phyloP scores from a whole-genome alignment of 2,888 invertebrate genomes.

The Pherbina coryleti region DNA sequence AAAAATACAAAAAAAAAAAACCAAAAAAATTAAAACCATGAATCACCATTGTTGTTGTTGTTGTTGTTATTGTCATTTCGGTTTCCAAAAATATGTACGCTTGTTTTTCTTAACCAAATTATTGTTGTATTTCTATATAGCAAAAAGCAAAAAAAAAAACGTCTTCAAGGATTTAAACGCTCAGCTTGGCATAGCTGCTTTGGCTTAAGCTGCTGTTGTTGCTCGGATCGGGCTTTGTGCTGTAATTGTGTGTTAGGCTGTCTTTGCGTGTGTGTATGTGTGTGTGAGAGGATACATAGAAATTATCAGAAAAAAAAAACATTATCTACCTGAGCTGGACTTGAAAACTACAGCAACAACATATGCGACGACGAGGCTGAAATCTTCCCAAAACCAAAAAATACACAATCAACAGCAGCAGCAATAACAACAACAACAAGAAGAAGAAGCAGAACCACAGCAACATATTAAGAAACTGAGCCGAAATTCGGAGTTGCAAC shows the following conservation, averaged over 20 bases:
- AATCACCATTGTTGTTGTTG: constrained; percentile 42
- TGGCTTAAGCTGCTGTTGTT: constrained; percentile 16
- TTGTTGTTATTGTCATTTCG: constrained; percentile 5
- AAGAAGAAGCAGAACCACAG: constrained; percentile 11
- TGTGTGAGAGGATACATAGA: constrained; percentile 18
- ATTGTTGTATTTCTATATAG: not conserved
- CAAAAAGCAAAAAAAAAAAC: constrained; percentile 7
- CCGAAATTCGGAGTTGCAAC: not conserved
- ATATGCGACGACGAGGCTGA: not conserved
- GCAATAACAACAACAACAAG: constrained; percentile 17
- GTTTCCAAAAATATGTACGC: not conserved
- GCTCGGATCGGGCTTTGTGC: not conserved
- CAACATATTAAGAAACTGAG: constrained; percentile 2
- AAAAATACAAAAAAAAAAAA: constrained; percentile 34
- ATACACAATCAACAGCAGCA: not conserved
- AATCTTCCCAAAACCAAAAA: constrained; percentile 23
- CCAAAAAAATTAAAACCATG: constrained; percentile 24
- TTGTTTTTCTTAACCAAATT: not conserved
- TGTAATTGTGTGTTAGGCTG: not conserved
- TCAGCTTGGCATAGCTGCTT: not conserved
- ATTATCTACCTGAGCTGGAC: constrained; percentile 31
- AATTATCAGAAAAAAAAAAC: not conserved
- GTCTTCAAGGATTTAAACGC: constrained; percentile 25
- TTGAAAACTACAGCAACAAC: constrained; percentile 19
- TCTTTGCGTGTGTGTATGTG: constrained; percentile 20